Evolutionary conservation across 1,140 invertebrate species (phyloP), one percentile per base, ranked within the genome.

Genomic region (Homalodisca vitripennis): DNA sequence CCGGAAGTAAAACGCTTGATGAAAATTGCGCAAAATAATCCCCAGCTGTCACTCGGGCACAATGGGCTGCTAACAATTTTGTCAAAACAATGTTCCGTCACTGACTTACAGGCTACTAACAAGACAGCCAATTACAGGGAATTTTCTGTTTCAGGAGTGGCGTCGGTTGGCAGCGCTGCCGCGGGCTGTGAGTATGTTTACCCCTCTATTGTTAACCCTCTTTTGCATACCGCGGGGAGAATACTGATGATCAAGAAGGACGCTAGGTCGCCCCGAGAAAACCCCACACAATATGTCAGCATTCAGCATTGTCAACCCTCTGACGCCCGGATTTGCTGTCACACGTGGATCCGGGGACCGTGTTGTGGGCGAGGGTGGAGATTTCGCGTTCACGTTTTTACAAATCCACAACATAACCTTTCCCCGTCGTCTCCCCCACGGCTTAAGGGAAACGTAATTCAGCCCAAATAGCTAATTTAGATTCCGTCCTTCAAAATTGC

Each of bases 171-270:
- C 55, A 30, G 48, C 48, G 6, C 55, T 60, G 14, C 55, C 6
- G 24, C 3, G 2, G 26, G 34, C 34, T 41, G 55, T 60, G 27
- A 60, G 55, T 60, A 60, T 60, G 55, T 60, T 60, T 60, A 60
- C 55, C 55, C 55, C 55, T 60, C 34, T 60, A 60, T 60, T 60
- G 55, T 60, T 30, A 30, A 60, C 55, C 55, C 55, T 60, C 55
- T 60, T n/a, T 60, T 60, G 55, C 55, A 60, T 60, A 51, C 48
- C 24, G 2, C 55, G 2, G 55, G 55, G 22, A 13, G 55, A 60
- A 60, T 60, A 27, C 27, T 60, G 55, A 60, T 60, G 34, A 6
- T 41, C 34, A 27, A 60, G 27, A 60, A 27, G 55, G 24, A 10
- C 6, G 48, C 3, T 14, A 24, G 12, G 48, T 53, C 14, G 55